A percentile compares a stretch with the other conserved stretches of the same genome.
These are phyloP conservation scores for Hippolais icterina DNA, from an alignment of 2,113 vertebrate species.

Conservation along the genomic window DNA sequence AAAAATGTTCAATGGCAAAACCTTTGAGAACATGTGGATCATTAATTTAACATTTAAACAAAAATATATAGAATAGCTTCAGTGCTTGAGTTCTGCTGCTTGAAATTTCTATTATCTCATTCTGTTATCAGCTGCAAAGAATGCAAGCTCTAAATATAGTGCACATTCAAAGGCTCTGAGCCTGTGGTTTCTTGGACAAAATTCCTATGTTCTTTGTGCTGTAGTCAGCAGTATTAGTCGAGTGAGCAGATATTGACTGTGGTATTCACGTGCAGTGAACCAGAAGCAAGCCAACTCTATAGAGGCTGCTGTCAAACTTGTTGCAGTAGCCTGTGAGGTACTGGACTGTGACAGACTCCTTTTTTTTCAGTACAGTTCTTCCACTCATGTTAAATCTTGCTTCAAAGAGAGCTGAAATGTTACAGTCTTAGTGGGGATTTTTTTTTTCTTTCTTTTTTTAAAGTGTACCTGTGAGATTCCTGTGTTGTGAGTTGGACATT, in stretches of 20 bases:
- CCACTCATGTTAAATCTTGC: slow-evolving; percentile 68
- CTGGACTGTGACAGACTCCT: slow-evolving; percentile 75
- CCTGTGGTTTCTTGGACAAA: slow-evolving; percentile 65
- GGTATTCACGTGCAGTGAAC: slow-evolving; percentile 78
- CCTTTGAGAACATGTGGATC: neutral
- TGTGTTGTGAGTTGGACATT: slow-evolving; percentile 5
- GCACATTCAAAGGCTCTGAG: slow-evolving; percentile 48
- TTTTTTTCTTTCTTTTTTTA: neutral
- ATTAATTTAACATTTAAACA: neutral
- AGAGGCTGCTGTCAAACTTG: slow-evolving; percentile 79
- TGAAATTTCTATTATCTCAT: slow-evolving; percentile 52
- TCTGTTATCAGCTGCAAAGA: slow-evolving; percentile 51
- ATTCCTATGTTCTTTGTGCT: slow-evolving; percentile 79
- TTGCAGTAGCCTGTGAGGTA: slow-evolving; percentile 74
- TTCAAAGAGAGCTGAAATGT: slow-evolving; percentile 69
- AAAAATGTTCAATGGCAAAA: neutral
- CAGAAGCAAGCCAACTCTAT: slow-evolving; percentile 74
- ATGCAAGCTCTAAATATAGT: slow-evolving; percentile 65
- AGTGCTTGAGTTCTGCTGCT: neutral
- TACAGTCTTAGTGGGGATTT: slow-evolving; percentile 30
- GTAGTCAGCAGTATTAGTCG: slow-evolving; percentile 73
- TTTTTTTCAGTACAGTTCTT: slow-evolving; percentile 70
- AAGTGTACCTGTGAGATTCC: neutral
- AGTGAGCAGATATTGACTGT: slow-evolving; percentile 76
- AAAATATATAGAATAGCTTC: neutral